These are phyloP conservation scores for Chlamydotis undulata DNA, from an alignment of 2,113 vertebrate genomes.

Conservation along the genomic window DNA sequence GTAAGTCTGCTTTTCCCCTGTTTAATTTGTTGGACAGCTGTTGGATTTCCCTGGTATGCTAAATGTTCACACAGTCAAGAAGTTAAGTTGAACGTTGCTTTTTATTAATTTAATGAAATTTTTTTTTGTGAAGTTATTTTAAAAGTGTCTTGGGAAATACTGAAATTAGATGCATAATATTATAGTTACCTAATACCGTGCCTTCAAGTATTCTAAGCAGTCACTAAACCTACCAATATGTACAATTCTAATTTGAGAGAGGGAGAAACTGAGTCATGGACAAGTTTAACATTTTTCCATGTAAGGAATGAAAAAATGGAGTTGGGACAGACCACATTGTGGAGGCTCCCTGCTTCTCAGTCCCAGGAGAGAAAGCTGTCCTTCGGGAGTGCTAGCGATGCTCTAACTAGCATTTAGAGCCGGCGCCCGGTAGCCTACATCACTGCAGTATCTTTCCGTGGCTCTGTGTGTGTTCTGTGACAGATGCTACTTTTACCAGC, in stretches of 20 bases:
- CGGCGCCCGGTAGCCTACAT: background rate
- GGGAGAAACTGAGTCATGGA: background rate
- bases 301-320: background rate
- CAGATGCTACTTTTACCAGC: background rate
- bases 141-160: background rate
- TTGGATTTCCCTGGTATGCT: background rate
- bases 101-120: background rate
- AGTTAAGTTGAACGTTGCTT: background rate
- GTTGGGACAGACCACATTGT: background rate
- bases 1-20: constrained; percentile 73
- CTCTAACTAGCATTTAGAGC: background rate
- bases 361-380: background rate
- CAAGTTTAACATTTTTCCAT: background rate
- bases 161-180: background rate
- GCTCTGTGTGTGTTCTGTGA: background rate
- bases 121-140: background rate
- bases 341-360: background rate
- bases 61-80: background rate
- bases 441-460: background rate
- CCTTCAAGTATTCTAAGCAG: background rate
- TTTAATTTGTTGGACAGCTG: background rate
- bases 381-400: background rate
- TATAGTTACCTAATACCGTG: background rate
- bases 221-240: background rate
- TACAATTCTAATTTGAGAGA: background rate